Evolutionary conservation across 2,113 vertebrate species (phyloP), one percentile per base, ranked within the genome.

Genomic region (Rhineura floridana): DNA sequence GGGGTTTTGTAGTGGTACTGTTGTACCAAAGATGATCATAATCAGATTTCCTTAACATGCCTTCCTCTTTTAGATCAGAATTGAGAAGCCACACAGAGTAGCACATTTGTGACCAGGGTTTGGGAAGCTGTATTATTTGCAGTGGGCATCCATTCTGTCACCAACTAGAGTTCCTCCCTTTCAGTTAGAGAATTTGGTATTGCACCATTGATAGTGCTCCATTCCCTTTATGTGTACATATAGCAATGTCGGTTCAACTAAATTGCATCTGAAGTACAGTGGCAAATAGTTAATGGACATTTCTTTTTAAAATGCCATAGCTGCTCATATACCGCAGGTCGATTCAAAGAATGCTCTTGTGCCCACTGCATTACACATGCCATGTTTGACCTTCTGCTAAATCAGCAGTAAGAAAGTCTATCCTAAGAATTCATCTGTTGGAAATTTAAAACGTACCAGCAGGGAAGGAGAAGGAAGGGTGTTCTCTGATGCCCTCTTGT

Each of bases 301-400:
- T 79, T 79, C 75, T 86, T 70, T 3, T 25, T 15, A 70, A 59
- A 69, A 46, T 52, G 39, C 55, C 50, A 48, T 48, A 69, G 80
- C 84, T 69, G 62, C 80, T 69, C 59, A n/a, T 25, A 59, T 77
- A 46, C 84, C 77, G 77, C 83, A 86, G 72, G 84, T 62, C 59
- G 30, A 78, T 86, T 83, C 39, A 11, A 65, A 59, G 13, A 19
- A 69, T 78, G 81, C 44, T 72, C 72, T 76, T n/a, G 5, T 87
- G 36, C 62, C 78, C 5, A 39, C 79, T 30, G 39, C 63, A 52
- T 42, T 86, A 63, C 28, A 82, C 12, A 19, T 55, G 77, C 72
- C 46, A 39, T 59, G 36, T 86, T 86, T 90, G 72, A 86, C 79
- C 79, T 90, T 90, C 84, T 77, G 6, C 5, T 12, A 48, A 39